Evolutionary conservation across 2,888 invertebrate genomes (phyloP).

Genomic region (Gortyna flavago): DNA sequence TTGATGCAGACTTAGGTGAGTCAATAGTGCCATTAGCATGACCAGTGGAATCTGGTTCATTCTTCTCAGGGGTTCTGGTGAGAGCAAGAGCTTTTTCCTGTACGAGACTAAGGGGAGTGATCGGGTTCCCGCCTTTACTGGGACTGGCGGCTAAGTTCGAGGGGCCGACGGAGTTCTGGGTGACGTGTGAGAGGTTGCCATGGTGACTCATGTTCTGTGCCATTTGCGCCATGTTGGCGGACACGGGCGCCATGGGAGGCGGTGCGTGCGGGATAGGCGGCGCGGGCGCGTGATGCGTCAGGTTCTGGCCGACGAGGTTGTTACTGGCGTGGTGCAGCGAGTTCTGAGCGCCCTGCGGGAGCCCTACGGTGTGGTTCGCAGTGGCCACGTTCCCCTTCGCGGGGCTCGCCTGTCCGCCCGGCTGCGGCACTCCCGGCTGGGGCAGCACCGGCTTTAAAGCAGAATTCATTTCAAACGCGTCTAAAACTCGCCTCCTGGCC

Average conservation of each 20-base stretch:
- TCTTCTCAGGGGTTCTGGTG: conserved; percentile 87
- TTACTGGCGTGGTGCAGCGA: conserved; percentile 80
- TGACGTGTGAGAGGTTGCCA: conserved; percentile 86
- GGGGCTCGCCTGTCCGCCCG: conserved; percentile 85
- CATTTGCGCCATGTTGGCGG: conserved; percentile 89
- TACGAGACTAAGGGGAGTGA: conserved; percentile 86
- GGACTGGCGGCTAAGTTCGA: conserved; percentile 80
- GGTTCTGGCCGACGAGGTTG: conserved; percentile 84
- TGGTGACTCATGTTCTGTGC: conserved; percentile 89
- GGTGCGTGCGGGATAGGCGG: conserved; percentile 81
- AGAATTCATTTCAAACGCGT: conserved; percentile 90
- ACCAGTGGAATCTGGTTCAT: conserved; percentile 83
- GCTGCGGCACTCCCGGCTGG: conserved; percentile 86
- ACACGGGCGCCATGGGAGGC: conserved; percentile 88
- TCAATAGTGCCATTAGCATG: conserved; percentile 87
- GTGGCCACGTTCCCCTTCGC: conserved; percentile 86
- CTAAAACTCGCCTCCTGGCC: conserved; percentile 68
- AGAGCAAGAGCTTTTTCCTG: conserved; percentile 85
- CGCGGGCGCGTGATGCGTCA: conserved; percentile 79
- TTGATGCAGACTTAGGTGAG: conserved; percentile 81
- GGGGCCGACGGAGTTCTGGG: conserved; percentile 82
- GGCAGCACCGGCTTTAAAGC: conserved; percentile 91
- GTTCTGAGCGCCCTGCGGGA: conserved; percentile 85
- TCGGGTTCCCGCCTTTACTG: conserved; percentile 79
- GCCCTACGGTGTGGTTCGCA: conserved; percentile 84